Conservation (phyloP, 1,140 invertebrate genomes). For the Drosophila fuyamai region DNA sequence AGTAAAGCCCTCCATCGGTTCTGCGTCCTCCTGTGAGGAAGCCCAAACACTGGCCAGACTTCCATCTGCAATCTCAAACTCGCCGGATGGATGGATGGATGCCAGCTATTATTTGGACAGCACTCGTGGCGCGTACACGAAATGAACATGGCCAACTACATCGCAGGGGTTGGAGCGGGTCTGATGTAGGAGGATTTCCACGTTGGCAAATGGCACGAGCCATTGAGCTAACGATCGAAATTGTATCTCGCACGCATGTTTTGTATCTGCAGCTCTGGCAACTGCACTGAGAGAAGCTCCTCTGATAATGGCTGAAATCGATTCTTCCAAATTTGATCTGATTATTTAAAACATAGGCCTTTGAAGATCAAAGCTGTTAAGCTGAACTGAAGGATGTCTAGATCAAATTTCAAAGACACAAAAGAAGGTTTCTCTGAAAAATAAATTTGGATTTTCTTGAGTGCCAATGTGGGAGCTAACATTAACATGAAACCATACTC, state of each 20-base stretch:
- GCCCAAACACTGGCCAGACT: slow-evolving; percentile 26
- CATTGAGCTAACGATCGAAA: slow-evolving; percentile 61
- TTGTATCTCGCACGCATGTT: slow-evolving; percentile 53
- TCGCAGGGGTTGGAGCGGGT: neutral
- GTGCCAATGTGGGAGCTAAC: no score
- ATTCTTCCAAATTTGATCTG: neutral
- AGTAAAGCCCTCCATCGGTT: slow-evolving; percentile 1
- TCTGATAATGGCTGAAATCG: neutral
- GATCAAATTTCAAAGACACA: no score
- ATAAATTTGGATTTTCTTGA: no score
- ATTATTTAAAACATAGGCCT: no score
- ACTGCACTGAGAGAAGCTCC: slow-evolving; percentile 20
- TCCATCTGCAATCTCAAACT: slow-evolving; percentile 37
- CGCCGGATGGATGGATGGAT: slow-evolving; percentile 35
- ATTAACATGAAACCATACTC: no score
- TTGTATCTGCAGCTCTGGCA: slow-evolving; percentile 15
- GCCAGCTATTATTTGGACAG: slow-evolving; percentile 66
- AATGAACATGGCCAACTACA: slow-evolving; percentile 60
- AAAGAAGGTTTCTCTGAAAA: no score
- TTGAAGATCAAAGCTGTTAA: no score
- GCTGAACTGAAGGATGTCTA: no score
- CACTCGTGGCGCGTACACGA: slow-evolving; percentile 56
- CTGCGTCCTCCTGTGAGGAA: slow-evolving; percentile 10
- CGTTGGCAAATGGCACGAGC: slow-evolving; percentile 51
- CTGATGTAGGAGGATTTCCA: slow-evolving; percentile 38